Base-by-base conservation (phyloP, 1,140 invertebrate species). In the Nephila pilipes region DNA sequence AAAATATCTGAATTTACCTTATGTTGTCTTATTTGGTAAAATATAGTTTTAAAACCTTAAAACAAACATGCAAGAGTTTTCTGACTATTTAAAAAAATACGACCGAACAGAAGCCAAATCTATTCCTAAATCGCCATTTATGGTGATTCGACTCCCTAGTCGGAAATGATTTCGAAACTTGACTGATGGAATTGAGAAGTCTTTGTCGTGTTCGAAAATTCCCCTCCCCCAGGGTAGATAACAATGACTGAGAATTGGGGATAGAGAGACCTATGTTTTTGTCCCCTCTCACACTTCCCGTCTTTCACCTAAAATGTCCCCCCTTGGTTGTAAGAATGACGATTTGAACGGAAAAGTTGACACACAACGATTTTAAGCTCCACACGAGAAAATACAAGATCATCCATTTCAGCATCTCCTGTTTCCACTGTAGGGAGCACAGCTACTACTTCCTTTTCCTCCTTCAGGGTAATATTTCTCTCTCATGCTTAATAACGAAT, bases 341-440 rank as follows among this genome's bases (percentile, higher is more conserved):
- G 88, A 90, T 90, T 90, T 90, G 87, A 90, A 80, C 65, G 25
- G 46, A 75, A 90, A 90, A 90, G 65, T 54, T 90, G 87, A 90
- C 87, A 80, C 60, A 57, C 69, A 80, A 80, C 38, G 87, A 90
- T 90, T 90, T 90, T 79, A 90, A 80, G 69, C 14, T 80, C 54
- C 32, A 5, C 32, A 1, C 46, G 55, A 90, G 54, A 55, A 58
- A 90, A 88, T 54, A 88, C 65, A 55, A 36, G 87, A 65, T 38
- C 63, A 88, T 88, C 36, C 63, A 75, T 88, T 54, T 88, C 20
- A 87, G 38, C 60, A 69, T 65, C 38, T 65, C 63, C 32, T 36
- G 18, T 83, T 83, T 83, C 25, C 65, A 69, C 65, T 75, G 69
- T 3, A 32, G 12, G 29, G 12, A 63, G 22, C 22, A 6, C 60